phyloP scores from a whole-genome alignment of 2,888 invertebrate species.

The Leucoma salicis region DNA sequence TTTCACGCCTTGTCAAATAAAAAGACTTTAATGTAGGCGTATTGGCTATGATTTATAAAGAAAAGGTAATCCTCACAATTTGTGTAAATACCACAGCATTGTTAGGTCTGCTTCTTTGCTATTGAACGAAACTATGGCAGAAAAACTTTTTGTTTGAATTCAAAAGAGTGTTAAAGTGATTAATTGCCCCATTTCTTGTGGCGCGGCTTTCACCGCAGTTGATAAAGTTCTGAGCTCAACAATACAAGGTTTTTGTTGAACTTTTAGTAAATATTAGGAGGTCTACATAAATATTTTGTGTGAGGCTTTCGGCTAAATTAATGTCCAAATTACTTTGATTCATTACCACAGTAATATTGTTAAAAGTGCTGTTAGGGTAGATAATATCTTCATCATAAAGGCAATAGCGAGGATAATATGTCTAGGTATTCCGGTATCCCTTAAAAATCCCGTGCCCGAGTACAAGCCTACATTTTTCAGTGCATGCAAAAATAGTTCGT shows the following conservation, averaged over 20 bases:
- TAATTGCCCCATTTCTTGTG: conserved; percentile 6
- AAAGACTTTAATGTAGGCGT: too few species aligned
- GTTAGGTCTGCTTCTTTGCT: conserved; percentile 4
- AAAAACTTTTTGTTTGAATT: conserved; percentile 10
- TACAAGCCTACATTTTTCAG: too few species aligned
- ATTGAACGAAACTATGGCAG: neutral
- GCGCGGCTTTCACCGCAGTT: neutral
- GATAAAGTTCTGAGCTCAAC: conserved; percentile 1
- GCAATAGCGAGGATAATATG: too few species aligned
- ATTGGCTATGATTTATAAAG: too few species aligned
- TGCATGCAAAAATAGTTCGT: too few species aligned
- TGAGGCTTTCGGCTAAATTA: neutral
- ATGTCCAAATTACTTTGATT: neutral
- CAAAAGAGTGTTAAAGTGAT: conserved; percentile 7
- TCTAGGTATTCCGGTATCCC: too few species aligned
- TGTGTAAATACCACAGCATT: neutral
- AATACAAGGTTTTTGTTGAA: conserved; percentile 1
- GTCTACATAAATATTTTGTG: neutral
- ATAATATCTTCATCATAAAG: too few species aligned
- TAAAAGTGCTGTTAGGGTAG: too few species aligned
- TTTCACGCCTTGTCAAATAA: too few species aligned
- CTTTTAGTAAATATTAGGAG: conserved; percentile 1
- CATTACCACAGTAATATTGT: neutral
- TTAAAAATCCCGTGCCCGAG: too few species aligned
- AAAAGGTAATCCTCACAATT: too few species aligned